Base-by-base conservation (phyloP, 1,140 invertebrate species). In the Cotesia chilonis region DNA sequence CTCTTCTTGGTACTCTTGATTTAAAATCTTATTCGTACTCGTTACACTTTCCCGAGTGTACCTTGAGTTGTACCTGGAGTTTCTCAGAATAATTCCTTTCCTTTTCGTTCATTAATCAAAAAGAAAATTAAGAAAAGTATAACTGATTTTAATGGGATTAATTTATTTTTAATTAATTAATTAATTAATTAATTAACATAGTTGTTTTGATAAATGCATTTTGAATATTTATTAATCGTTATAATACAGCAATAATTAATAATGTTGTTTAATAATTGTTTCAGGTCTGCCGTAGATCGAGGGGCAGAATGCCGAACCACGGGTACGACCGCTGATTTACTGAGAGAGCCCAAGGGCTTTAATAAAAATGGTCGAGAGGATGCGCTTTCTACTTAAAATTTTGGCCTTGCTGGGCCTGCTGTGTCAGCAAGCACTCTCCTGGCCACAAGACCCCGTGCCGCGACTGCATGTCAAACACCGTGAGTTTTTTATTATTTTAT, bases 361-460 rank as follows among this genome's bases (percentile, higher is more conserved):
- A 67, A 37, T 20, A 51, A 47, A 47, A 65, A 54, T 74, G 75
- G 69, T 76, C 59, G 17, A 61, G 54, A 71, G 61, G 76, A 83
- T 83, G 82, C 77, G 69, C 66, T 74, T 71, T 66, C 75, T 78
- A 66, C 74, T 83, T 65, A 75, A 74, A 72, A 76, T 82, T 76
- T 78, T 81, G 76, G 77, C 78, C 75, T 70, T 83, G 68, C 74
- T 81, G 75, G 78, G 78, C 75, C 77, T 83, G 61, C 73, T 72
- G 59, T 76, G 72, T 55, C 78, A 75, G 68, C 79, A 77, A 5
- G 41, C 41, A 64, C 73, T 78, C 61, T 82, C 83, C 51, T 85
- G 84, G 84, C 84, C 83, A 51, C 80, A 81, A 72, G 84, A 85
- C 76, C 82, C 84, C 9, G 72, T 82, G 73, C 82, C 84, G 41